These are phyloP conservation scores for Rotaria sp. DNA, from an alignment of 2,888 invertebrate genomes.

Conservation along the genomic window DNA sequence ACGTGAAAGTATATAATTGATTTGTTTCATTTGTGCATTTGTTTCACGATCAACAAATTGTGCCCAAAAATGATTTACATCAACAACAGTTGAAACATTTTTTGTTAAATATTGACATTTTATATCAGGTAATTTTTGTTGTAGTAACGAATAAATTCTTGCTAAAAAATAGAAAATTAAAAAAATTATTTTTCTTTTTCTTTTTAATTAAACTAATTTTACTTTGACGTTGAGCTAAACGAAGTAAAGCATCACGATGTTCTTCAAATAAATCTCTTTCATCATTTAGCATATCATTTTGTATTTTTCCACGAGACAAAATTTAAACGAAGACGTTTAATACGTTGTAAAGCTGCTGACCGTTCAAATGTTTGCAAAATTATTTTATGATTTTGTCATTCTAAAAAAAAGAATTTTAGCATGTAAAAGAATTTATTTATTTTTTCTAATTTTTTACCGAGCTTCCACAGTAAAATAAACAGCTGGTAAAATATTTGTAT, in stretches of 20 bases:
- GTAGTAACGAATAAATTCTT: slow-evolving; percentile 19
- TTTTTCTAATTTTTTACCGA: neutral
- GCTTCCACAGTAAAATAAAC: slow-evolving; percentile 27
- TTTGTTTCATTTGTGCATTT: neutral
- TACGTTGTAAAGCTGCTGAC: slow-evolving; percentile 7
- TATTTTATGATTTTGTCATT: slow-evolving; percentile 16
- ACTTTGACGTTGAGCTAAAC: slow-evolving; percentile 15
- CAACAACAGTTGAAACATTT: slow-evolving; percentile 4
- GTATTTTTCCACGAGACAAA: neutral
- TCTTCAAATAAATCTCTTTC: slow-evolving; percentile 16
- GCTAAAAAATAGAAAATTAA: neutral
- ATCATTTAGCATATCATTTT: neutral
- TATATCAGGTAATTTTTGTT: slow-evolving; percentile 18
- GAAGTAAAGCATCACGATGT: slow-evolving; percentile 21
- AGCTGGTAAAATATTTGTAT: slow-evolving; percentile 18
- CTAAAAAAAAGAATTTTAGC: neutral
- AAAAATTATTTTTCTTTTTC: neutral
- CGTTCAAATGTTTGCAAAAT: slow-evolving; percentile 25
- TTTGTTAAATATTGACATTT: slow-evolving; percentile 11
- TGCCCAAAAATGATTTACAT: slow-evolving; percentile 40
- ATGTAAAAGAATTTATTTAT: too few relatives aligned
- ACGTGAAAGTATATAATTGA: neutral
- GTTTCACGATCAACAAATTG: slow-evolving; percentile 31
- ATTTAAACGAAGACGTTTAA: slow-evolving; percentile 12
- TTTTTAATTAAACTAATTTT: too few relatives aligned